Evolutionary conservation across 2,888 invertebrate genomes (phyloP), one percentile per base, ranked within the genome.

Genomic region (Holacanthella duospinosa): DNA sequence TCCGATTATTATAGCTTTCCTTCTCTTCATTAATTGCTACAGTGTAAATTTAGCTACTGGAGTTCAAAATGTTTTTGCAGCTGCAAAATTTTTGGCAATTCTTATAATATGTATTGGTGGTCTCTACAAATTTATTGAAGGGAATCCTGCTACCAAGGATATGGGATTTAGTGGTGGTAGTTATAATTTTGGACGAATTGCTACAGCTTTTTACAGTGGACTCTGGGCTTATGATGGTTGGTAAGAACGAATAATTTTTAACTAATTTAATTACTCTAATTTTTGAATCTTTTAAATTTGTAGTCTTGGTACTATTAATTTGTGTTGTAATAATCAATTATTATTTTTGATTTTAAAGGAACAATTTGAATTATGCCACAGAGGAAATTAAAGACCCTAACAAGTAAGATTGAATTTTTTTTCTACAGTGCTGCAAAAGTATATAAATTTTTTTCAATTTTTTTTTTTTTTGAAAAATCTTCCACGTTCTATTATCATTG

Each of bases 221-320:
- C 79, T 90, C 1, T 91, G 90, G 90, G 88, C 90, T 0, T 91
- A 88, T 74, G 90, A 90, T 74, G 90, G 91, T n/a, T 91, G 91
- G 91, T 87, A 85, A 67, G n/a, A n/a, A n/a, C 54, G 44, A 55
- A 56, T 61, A 16, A 27, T 48, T 19, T 19, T 12, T 9, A 36
- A 36, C 12, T 21, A 48, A 48, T 48, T 48, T 21, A 16, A 4
- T 16, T 21, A 48, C 48, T 48, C n/a, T n/a, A n/a, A n/a, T n/a
- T 48, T n/a, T n/a, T 48, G n/a, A 48, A 48, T 21, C n/a, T 48
- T n/a, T n/a, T 48, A n/a, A n/a, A n/a, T n/a, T n/a, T n/a, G n/a
- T n/a, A n/a, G n/a, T n/a, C n/a, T n/a, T n/a, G n/a, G n/a, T n/a
- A n/a, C n/a, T n/a, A 43, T 43, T 43, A 43, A 43, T 43, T n/a